Evolutionary conservation across 2,888 invertebrate species (phyloP), one percentile per base, ranked within the genome.

Genomic region (Petrophora chlorosata): DNA sequence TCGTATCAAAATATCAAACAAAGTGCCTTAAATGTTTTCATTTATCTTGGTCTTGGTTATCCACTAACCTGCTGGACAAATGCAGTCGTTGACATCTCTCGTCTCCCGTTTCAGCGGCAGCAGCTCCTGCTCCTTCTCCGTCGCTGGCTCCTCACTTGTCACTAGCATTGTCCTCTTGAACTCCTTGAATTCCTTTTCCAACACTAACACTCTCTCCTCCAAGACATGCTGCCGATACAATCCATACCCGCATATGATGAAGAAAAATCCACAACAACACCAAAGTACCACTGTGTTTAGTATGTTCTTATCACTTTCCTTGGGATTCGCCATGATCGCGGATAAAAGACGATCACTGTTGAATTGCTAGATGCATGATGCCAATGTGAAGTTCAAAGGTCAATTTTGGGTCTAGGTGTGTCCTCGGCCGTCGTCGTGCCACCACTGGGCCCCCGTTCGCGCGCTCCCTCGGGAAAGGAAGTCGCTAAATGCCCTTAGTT

Each of bases 401-500:
- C 61, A 49, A 32, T 36, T 52, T 49, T 45, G 62, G 43, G 48
- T 53, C 56, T 57, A 35, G 28, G 60, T 68, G 65, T 59, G 63
- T 50, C 61, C 61, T 59, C 63, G 59, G 39, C 40, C 52, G 57
- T 45, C 57, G 61, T 59, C 56, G 59, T 59, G 56, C 47, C 47
- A 40, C 47, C 62, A 76, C 76, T 73, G 73, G 65, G 62, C 57
- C 61, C 66, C 64, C 56, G 51, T 58, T 60, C 60, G 65, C 59
- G 63, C 73, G 73, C 70, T 79, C 82, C 80, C 87, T 76, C 85
- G 86, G 84, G 88, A 89, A 84, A 82, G 89, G 89, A 89, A 83
- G 82, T 76, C 71, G 82, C 70, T 88, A 85, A 87, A 80, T 82
- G 89, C 85, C 86, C 88, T 86, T 80, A 79, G 84, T 85, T 83